Conservation (phyloP, 2,797 vertebrate species). For the Orestias chungarensis region DNA sequence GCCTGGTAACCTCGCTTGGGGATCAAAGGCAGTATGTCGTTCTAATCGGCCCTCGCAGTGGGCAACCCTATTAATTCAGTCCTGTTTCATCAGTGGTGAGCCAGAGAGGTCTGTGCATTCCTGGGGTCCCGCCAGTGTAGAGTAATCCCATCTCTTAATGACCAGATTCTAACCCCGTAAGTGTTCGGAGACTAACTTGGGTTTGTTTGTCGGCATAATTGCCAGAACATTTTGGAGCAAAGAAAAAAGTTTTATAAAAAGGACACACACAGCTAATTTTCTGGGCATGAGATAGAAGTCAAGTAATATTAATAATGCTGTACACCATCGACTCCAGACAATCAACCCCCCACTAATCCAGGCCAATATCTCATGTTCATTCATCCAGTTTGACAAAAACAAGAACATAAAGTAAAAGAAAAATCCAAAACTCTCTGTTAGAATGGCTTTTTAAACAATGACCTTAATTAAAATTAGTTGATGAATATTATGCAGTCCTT, state of each 20-base stretch:
- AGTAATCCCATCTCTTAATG: slow-evolving; percentile 73
- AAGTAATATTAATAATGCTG: slow-evolving; percentile 63
- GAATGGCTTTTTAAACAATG: slow-evolving; percentile 6
- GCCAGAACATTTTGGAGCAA: slow-evolving; percentile 27
- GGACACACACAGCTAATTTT: slow-evolving; percentile 53
- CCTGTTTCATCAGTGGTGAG: slow-evolving; percentile 73
- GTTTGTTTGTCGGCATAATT: slow-evolving; percentile 44
- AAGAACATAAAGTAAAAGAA: background rate
- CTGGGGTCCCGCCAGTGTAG: slow-evolving; percentile 58
- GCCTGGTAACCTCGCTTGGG: slow-evolving; percentile 64
- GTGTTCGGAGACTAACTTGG: slow-evolving; percentile 45
- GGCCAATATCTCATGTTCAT: slow-evolving; percentile 35
- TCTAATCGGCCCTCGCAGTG: slow-evolving; percentile 70
- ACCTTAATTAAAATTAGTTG: slow-evolving; percentile 15
- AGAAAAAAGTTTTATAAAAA: slow-evolving; percentile 11
- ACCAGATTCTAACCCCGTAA: slow-evolving; percentile 60
- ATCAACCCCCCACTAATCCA: slow-evolving; percentile 60
- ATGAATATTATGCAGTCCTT: slow-evolving; percentile 22
- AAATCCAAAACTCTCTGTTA: too few relatives aligned
- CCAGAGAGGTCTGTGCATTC: slow-evolving; percentile 64
- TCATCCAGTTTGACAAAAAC: slow-evolving; percentile 22
- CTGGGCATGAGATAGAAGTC: slow-evolving; percentile 60
- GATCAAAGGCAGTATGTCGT: slow-evolving; percentile 70
- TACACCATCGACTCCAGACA: slow-evolving; percentile 63
- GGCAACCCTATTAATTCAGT: slow-evolving; percentile 78